Percentiles rank a stretch among this genome's conserved stretches.
Conservation (phyloP, 2,113 vertebrate genomes). For the Mola mola region DNA sequence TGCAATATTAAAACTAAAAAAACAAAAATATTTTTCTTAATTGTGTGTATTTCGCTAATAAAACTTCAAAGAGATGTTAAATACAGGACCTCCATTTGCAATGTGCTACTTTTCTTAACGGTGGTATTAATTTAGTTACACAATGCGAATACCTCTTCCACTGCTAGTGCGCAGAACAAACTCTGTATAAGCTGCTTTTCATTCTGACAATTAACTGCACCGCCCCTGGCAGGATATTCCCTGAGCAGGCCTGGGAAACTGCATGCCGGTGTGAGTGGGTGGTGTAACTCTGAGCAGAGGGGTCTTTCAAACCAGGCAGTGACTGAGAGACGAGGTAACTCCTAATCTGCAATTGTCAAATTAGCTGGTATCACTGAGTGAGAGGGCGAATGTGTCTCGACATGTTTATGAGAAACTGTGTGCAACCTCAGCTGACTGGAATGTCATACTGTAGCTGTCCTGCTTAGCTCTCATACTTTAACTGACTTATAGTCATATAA, state of each 20-base stretch:
- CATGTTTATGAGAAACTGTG: slow-evolving; percentile 7
- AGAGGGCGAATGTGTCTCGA: not conserved
- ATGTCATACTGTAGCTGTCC: too few species aligned
- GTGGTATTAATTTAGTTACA: too few species aligned
- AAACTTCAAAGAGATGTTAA: too few species aligned
- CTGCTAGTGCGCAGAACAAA: slow-evolving; percentile 25
- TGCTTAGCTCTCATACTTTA: not conserved
- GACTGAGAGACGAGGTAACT: slow-evolving; percentile 52
- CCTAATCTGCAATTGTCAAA: accelerated
- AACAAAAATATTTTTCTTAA: not conserved
- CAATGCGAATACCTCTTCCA: not conserved
- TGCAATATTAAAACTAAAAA: too few species aligned
- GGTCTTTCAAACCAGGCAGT: slow-evolving; percentile 19
- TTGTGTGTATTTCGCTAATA: too few species aligned
- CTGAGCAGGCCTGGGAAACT: not conserved
- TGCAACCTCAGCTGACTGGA: not conserved
- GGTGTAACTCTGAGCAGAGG: slow-evolving; percentile 1
- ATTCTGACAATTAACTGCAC: not conserved
- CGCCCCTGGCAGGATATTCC: not conserved
- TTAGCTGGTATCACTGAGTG: slow-evolving; percentile 12
- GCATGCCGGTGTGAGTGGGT: not conserved
- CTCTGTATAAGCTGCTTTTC: not conserved
- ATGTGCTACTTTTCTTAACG: not conserved
- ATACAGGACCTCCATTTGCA: too few species aligned
- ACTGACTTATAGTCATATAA: not conserved